Evolutionary conservation across 23 tunicate genomes (phyloP).

Genomic region (Styela clava): DNA sequence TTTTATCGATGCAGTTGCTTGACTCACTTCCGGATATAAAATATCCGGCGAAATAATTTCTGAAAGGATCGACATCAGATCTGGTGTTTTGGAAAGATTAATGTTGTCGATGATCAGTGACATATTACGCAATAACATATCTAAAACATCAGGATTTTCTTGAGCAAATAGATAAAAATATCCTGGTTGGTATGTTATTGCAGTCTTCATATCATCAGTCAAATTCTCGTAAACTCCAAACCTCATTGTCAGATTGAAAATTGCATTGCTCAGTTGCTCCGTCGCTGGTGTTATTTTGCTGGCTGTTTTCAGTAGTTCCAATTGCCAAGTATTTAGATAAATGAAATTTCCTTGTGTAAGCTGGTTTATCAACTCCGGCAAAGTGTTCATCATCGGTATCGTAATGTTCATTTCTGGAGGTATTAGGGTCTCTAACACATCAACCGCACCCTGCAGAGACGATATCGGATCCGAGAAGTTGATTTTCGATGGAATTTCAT

Average conservation of each 20-base stretch:
- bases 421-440: not conserved
- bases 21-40: not conserved
- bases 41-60: not conserved
- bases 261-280: conserved; percentile 1
- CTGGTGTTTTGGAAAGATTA: not conserved
- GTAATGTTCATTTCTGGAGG: not conserved
- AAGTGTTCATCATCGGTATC: not conserved
- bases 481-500: not conserved
- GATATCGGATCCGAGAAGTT: not conserved
- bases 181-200: conserved; percentile 9
- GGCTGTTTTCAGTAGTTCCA: not conserved
- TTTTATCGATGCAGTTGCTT: not conserved
- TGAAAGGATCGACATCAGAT: not conserved
- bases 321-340: conserved; percentile 11
- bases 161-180: conserved; percentile 2
- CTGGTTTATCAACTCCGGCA: conserved; percentile 5
- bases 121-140: not conserved
- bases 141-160: not conserved
- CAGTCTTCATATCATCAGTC: not conserved
- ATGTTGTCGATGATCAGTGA: not conserved
- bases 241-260: not conserved
- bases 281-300: conserved; percentile 8
- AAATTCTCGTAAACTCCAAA: not conserved
- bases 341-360: conserved; percentile 1
- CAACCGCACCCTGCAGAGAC: not conserved